A percentile compares a stretch with the other conserved stretches of the same genome.
These are phyloP conservation scores for Syngnathus rostellatus DNA, from an alignment of 2,797 vertebrate species.

Conservation along the genomic window DNA sequence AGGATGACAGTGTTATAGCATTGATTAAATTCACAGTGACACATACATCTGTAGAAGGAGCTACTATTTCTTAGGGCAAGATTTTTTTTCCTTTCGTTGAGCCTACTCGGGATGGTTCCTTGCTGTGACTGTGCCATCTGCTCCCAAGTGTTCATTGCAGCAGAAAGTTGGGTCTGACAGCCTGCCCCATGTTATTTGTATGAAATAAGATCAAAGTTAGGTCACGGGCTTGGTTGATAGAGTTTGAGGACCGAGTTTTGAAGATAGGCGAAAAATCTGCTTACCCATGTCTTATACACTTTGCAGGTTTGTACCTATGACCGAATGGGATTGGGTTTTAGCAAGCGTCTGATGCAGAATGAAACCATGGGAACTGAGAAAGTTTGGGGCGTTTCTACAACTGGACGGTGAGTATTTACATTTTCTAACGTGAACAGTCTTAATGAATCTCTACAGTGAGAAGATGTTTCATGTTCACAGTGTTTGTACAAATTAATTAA, in stretches of 20 bases:
- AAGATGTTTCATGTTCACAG: not conserved
- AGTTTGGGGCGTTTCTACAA: slow-evolving; percentile 70
- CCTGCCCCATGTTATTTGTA: slow-evolving; percentile 51
- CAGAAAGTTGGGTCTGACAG: slow-evolving; percentile 51
- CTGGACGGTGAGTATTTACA: slow-evolving; percentile 57
- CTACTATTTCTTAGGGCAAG: not conserved
- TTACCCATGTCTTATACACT: slow-evolving; percentile 19
- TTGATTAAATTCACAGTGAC: not conserved
- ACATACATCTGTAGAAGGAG: slow-evolving; percentile 10
- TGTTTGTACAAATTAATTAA: not conserved
- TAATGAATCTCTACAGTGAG: not conserved
- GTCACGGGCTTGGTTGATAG: slow-evolving; percentile 37
- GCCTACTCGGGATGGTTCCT: slow-evolving; percentile 23
- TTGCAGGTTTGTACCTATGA: slow-evolving; percentile 73
- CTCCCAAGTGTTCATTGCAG: slow-evolving; percentile 33
- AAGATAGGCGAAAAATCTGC: not conserved
- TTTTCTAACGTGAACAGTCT: not conserved
- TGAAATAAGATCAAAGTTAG: slow-evolving; percentile 48
- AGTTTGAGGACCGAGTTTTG: slow-evolving; percentile 8
- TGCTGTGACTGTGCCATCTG: slow-evolving; percentile 38
- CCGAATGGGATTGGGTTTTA: slow-evolving; percentile 74
- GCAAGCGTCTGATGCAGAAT: slow-evolving; percentile 65
- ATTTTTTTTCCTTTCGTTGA: slow-evolving; percentile 31
- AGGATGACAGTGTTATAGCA: not conserved
- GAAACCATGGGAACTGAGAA: slow-evolving; percentile 70